Base-by-base conservation (phyloP, 2,113 vertebrate species). In the Synchiropus splendidus region DNA sequence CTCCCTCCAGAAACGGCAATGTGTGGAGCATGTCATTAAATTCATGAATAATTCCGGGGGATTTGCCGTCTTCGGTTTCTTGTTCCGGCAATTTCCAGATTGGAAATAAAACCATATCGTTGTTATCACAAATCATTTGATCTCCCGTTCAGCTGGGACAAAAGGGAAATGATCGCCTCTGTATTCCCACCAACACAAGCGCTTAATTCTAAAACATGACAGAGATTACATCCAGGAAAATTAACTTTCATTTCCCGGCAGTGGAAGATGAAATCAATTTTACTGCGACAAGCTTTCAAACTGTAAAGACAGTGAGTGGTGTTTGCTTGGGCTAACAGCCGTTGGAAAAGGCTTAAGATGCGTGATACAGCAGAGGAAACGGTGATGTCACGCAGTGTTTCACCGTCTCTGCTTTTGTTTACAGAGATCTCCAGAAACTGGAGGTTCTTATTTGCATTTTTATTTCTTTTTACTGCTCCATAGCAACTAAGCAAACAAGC, bases 211-310 rank as follows among this genome's bases (percentile, higher is more conserved):
- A 27, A 27, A 27, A 27, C 4, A 27, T 61, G 57, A 55, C 51
- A 58, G 56, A 75, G 73, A 78, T 82, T 73, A 62, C 55, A 75
- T 82, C 69, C 9, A 55, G 60, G 70, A 70, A 78, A 80, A 80
- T 82, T 77, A 74, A 72, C 73, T 77, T 80, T 82, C 71, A 70
- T 47, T 48, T 62, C 67, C 54, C 54, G 56, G 51, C 71, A 30
- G 71, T 44, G 16, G 40, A 62, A 67, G 73, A 80, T 77, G 67
- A 72, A 80, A 80, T 80, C 78, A 77, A 80, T 75, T 70, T 61
- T 56, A 27, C 21, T 27, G n/a, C n/a, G n/a, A n/a, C n/a, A n/a
- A 58, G 65, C 67, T 62, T 52, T 49, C 54, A 68, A 67, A 75
- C 50, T 57, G 61, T 68, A 75, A 75, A 78, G 21, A 27, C 21